Percentiles rank a stretch among this genome's conserved stretches.
Evolutionary conservation across 2,797 vertebrate species (phyloP).

Genomic region (Lepus oiostolus): DNA sequence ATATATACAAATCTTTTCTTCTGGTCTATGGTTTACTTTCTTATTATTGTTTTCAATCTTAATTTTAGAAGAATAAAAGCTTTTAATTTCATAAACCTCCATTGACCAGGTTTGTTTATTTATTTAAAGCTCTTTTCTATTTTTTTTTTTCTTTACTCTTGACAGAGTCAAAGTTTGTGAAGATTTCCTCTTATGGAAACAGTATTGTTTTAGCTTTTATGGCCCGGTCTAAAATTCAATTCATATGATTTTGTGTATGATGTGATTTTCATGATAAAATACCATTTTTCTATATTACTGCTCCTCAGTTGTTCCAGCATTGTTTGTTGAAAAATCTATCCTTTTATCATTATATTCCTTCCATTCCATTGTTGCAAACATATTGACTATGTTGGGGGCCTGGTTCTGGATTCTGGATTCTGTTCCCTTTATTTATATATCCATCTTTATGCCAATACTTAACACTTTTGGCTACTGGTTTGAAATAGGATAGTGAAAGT

Average conservation of each 20-base stretch:
- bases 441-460: not conserved
- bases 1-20: not conserved
- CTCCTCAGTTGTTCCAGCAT: not conserved
- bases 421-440: not conserved
- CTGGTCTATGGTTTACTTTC: not conserved
- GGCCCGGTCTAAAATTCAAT: not conserved
- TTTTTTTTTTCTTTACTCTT: not conserved
- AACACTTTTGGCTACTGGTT: not conserved
- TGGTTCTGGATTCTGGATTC: not conserved
- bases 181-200: not conserved
- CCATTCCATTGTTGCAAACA: conserved; percentile 8
- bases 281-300: not conserved
- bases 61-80: not conserved
- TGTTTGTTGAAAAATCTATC: not conserved
- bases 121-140: not conserved
- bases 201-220: not conserved
- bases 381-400: not conserved
- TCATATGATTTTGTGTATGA: not conserved
- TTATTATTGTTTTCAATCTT: not conserved
- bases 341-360: conserved; percentile 29
- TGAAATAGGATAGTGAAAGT: not conserved
- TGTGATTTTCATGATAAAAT: not conserved
- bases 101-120: not conserved
- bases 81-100: not conserved
- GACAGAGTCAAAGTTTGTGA: not conserved